Evolutionary conservation across 2,888 invertebrate genomes (phyloP).

Genomic region (Philereme transversata): DNA sequence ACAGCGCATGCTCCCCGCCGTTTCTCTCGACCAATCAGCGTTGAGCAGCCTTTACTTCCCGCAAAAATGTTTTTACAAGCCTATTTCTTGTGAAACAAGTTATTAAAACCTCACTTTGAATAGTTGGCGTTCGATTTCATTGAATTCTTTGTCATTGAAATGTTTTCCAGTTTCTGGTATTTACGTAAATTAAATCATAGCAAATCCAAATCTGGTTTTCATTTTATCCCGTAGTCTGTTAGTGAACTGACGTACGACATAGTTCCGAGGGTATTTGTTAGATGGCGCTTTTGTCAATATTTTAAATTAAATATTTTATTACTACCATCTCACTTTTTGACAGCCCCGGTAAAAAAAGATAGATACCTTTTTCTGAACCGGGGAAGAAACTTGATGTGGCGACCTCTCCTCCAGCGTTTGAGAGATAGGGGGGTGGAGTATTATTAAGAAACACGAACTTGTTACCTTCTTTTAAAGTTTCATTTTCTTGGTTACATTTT

Average conservation of each 20-base stretch:
- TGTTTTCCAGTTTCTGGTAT: background rate
- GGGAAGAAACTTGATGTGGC: too few relatives aligned
- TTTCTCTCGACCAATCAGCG: constrained; percentile 71
- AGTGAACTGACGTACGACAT: constrained; percentile 52
- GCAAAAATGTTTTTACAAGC: constrained; percentile 51
- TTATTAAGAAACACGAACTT: too few relatives aligned
- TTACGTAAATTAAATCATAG: background rate
- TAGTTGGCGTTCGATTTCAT: background rate
- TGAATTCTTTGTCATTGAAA: background rate
- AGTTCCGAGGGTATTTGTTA: constrained; percentile 64
- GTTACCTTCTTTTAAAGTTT: too few relatives aligned
- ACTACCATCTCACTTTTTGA: too few relatives aligned
- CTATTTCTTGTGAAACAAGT: constrained; percentile 40
- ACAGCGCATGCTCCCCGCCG: constrained; percentile 81
- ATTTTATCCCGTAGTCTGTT: constrained; percentile 38
- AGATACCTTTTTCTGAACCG: too few relatives aligned
- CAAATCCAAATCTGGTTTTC: constrained; percentile 8
- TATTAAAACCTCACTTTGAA: constrained; percentile 2
- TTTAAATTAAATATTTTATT: constrained; percentile 35
- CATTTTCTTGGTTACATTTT: too few relatives aligned
- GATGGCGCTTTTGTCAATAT: constrained; percentile 72
- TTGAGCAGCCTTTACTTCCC: constrained; percentile 54
- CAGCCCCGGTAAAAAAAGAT: too few relatives aligned
- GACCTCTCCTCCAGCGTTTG: too few relatives aligned
- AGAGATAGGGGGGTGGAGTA: too few relatives aligned